Evolutionary conservation across 2,888 invertebrate genomes (phyloP).

Genomic region (Mythimna impura): DNA sequence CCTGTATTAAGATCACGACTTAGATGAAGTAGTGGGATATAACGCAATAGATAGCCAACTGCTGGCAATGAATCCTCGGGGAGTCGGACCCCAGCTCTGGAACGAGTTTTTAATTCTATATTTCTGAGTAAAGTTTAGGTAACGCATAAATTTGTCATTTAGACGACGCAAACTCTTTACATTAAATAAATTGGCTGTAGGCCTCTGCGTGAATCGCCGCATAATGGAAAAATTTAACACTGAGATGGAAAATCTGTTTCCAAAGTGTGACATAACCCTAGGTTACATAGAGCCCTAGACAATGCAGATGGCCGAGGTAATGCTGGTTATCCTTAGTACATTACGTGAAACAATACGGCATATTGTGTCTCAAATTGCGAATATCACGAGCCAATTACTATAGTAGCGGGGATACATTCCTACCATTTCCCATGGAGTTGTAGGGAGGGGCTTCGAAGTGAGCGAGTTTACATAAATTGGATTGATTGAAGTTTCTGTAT

Average conservation of each 20-base stretch:
- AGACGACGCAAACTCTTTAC: slow-evolving; percentile 45
- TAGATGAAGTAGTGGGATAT: slow-evolving; percentile 35
- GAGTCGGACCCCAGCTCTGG: slow-evolving; percentile 25
- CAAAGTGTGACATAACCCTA: slow-evolving; percentile 16
- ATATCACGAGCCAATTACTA: slow-evolving; percentile 78
- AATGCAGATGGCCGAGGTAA: slow-evolving; percentile 27
- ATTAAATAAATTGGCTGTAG: slow-evolving; percentile 44
- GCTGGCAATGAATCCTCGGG: slow-evolving; percentile 37
- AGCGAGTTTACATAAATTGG: slow-evolving; percentile 37
- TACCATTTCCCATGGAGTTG: slow-evolving; percentile 71
- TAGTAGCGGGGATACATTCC: slow-evolving; percentile 72
- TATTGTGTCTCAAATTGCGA: slow-evolving; percentile 67
- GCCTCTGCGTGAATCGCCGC: slow-evolving; percentile 11
- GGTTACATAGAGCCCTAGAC: slow-evolving; percentile 24
- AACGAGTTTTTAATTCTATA: slow-evolving; percentile 36
- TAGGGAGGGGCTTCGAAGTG: slow-evolving; percentile 53
- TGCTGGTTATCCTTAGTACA: slow-evolving; percentile 51
- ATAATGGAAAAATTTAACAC: slow-evolving; percentile 40
- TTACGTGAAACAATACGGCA: slow-evolving; percentile 61
- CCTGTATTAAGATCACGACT: slow-evolving; percentile 38
- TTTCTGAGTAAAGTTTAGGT: slow-evolving; percentile 39
- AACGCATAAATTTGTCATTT: slow-evolving; percentile 47
- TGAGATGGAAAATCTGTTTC: slow-evolving; percentile 27
- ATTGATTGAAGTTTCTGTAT: no score
- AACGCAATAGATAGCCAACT: slow-evolving; percentile 31